These are phyloP conservation scores for Drosophila recens DNA, from an alignment of 2,888 invertebrate species.

Conservation along the genomic window DNA sequence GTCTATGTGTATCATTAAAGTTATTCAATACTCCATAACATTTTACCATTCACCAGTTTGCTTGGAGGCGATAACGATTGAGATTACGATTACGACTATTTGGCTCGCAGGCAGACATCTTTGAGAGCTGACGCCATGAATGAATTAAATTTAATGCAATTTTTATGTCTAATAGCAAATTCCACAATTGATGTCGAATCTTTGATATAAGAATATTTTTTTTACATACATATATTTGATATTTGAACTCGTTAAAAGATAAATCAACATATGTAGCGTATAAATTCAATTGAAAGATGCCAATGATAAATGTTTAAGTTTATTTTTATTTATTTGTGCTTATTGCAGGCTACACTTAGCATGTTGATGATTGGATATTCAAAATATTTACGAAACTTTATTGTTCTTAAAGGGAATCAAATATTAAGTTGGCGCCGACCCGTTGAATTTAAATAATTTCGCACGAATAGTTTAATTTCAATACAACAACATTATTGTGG, in stretches of 20 bases:
- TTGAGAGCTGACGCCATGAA: conserved; percentile 23
- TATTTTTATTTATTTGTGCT: conserved; percentile 45
- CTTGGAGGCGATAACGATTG: conserved; percentile 26
- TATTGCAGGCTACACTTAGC: conserved; percentile 44
- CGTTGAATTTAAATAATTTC: conserved; percentile 13
- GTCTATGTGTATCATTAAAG: conserved; percentile 23
- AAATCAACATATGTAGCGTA: conserved; percentile 50
- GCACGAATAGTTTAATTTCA: no score
- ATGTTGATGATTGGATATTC: conserved; percentile 50
- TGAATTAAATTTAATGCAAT: conserved; percentile 57
- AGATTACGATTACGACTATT: conserved; percentile 20
- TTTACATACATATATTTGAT: conserved; percentile 5
- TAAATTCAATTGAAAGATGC: conserved; percentile 46
- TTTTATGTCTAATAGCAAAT: conserved; percentile 11
- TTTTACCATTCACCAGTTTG: conserved; percentile 25
- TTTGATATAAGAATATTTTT: conserved; percentile 6
- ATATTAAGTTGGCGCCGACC: conserved; percentile 40
- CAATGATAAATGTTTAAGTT: conserved; percentile 44
- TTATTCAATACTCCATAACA: conserved; percentile 21
- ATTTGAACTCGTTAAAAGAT: conserved; percentile 23
- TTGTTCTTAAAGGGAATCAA: conserved; percentile 30
- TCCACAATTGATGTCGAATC: conserved; percentile 18
- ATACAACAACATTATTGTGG: neutral
- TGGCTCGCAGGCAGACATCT: conserved; percentile 6
- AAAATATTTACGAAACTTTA: conserved; percentile 53